Conservation (phyloP, 2,888 invertebrate species). For the Pammene aurita region DNA sequence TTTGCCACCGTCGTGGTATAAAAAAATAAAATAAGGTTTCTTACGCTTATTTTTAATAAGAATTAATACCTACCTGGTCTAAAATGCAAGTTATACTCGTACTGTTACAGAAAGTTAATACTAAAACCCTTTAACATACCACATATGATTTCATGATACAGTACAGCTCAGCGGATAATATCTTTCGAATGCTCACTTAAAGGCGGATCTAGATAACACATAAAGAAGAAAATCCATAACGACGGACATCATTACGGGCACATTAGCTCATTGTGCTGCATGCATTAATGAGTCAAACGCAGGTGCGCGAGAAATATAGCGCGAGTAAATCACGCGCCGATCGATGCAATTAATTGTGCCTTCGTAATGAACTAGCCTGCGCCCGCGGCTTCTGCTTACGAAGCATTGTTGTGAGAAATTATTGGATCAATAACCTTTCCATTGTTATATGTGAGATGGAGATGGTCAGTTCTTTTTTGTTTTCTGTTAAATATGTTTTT, state of each 20-base stretch:
- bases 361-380: constrained; percentile 38
- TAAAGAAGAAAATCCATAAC: constrained; percentile 34
- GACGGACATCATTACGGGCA: constrained; percentile 39
- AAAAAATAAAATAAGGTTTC: no score
- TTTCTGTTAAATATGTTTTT: not conserved
- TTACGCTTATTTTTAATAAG: no score
- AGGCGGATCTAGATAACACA: constrained; percentile 27
- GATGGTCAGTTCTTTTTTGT: not conserved
- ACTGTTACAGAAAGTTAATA: not conserved
- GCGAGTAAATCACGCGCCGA: constrained; percentile 71
- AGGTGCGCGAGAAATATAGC: constrained; percentile 68
- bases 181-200: constrained; percentile 13
- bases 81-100: no score
- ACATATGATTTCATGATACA: no score
- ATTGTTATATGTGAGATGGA: constrained; percentile 11
- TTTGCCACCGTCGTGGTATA: no score
- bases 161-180: constrained; percentile 3
- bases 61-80: no score
- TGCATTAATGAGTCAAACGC: constrained; percentile 72
- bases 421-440: constrained; percentile 29
- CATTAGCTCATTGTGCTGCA: constrained; percentile 44
- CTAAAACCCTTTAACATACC: no score
- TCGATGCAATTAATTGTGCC: constrained; percentile 64
- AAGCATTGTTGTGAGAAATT: constrained; percentile 23
- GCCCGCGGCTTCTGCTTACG: constrained; percentile 34